Base-by-base conservation (phyloP, 2,797 vertebrate genomes). In the Nasua narica region DNA sequence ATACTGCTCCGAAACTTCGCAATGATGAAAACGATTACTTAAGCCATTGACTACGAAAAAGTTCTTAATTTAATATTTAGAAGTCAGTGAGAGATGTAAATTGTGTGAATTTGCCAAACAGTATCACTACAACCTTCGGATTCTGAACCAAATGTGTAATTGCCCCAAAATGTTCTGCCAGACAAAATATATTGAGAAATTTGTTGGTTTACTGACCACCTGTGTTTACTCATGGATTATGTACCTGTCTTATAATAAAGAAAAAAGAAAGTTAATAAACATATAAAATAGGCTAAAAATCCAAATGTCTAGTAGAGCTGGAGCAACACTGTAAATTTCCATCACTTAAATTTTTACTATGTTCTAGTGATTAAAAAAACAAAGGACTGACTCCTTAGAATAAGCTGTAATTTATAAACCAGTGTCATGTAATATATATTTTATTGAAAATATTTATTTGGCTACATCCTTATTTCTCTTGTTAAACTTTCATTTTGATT, bases 121-220 rank as follows among this genome's bases (percentile, higher is more conserved):
- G 94, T 96, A 74, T 82, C 97, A 96, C 37, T 90, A 79, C 70
- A 37, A 88, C 65, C 82, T 97, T 94, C 18, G 84, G 96, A 94
- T 69, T 95, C 76, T 84, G 74, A 92, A 86, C 46, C 90, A 94
- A 98, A 90, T 90, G 50, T 97, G 14, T 97, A 98, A 97, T 96
- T 97, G 96, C 78, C 56, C 69, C 27, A 92, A 95, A 77, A 96
- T 91, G n/a, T 79, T 62, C 84, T 97, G 79, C 85, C 85, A 96
- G 62, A 67, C 27, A 96, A 96, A 96, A 95, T 87, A 82, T 67
- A 93, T 92, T 96, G 90, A 97, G 93, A 97, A 94, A 18, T 78
- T 60, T 95, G 94, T 85, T 96, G 90, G 95, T 90, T 93, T 95
- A 86, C 87, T 83, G 14, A 93, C 23, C 35, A 91, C 77, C 29